Conservation (phyloP, 1,140 invertebrate genomes). For the Penaeus vannamei region DNA sequence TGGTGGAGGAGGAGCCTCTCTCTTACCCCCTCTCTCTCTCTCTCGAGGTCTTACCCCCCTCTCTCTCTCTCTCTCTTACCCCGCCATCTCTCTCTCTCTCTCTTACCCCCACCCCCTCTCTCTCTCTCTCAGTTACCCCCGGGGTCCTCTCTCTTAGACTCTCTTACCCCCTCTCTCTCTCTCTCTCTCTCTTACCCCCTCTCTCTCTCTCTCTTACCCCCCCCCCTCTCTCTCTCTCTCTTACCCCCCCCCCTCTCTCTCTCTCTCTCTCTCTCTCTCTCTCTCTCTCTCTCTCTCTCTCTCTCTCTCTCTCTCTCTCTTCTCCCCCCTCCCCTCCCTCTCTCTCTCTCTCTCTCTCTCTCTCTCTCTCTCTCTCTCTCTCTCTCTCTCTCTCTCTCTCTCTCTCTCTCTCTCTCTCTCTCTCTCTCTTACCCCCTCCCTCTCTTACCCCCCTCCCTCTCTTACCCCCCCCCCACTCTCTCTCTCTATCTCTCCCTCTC, state of each 20-base stretch:
- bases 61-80: too few species aligned
- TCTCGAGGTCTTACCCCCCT: too few species aligned
- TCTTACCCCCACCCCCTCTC: too few species aligned
- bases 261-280: not conserved
- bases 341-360: constrained; percentile 12
- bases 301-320: constrained; percentile 35
- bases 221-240: not conserved
- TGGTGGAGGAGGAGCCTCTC: too few species aligned
- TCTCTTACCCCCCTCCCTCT: not conserved
- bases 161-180: constrained; percentile 2
- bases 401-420: not conserved
- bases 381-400: not conserved
- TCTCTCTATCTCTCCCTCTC: constrained; percentile 13
- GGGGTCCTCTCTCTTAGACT: not conserved
- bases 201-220: not conserved
- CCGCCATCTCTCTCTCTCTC: too few species aligned
- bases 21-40: too few species aligned
- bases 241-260: not conserved
- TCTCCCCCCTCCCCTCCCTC: not conserved
- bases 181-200: not conserved
- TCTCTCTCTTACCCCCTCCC: constrained; percentile 4
- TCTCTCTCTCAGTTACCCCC: not conserved
- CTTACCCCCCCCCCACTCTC: not conserved
- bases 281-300: not conserved
- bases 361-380: not conserved